These are phyloP conservation scores for Lasioglossum vierecki DNA, from an alignment of 2,888 invertebrate species.

Conservation along the genomic window DNA sequence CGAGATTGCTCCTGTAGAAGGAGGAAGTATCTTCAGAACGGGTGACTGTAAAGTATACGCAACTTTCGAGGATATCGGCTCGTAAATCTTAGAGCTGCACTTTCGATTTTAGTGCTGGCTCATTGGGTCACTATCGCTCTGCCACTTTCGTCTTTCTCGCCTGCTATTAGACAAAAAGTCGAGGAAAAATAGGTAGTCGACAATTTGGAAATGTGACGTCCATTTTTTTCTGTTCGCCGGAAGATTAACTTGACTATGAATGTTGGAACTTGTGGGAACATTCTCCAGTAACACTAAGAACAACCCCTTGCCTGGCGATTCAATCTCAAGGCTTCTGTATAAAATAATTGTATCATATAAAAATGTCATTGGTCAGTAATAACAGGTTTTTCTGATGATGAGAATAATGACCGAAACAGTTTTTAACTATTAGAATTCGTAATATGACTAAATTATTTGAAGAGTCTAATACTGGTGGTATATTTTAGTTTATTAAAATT, in stretches of 20 bases:
- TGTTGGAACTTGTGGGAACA: neutral
- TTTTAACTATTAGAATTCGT: too few relatives aligned
- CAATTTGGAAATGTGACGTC: neutral
- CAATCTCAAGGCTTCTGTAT: too few relatives aligned
- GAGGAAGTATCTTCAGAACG: constrained; percentile 22
- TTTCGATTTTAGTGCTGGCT: constrained; percentile 71
- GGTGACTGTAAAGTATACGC: constrained; percentile 24
- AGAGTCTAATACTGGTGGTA: too few relatives aligned
- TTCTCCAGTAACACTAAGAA: neutral
- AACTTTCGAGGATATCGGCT: constrained; percentile 53
- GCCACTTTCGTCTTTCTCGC: constrained; percentile 31
- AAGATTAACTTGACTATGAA: neutral
- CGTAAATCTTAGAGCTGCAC: constrained; percentile 62
- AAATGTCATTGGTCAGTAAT: too few relatives aligned
- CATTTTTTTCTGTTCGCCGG: neutral
- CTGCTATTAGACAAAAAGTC: neutral
- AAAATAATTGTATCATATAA: too few relatives aligned
- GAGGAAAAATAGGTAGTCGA: neutral
- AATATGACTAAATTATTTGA: too few relatives aligned
- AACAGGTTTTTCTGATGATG: too few relatives aligned
- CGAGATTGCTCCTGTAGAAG: constrained; percentile 23
- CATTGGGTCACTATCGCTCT: constrained; percentile 67
- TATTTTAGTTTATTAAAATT: too few relatives aligned
- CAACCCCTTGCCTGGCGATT: neutral
- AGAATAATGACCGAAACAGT: too few relatives aligned